A percentile compares a stretch with the other conserved stretches of the same genome.
These are phyloP conservation scores for Propithecus deckenii DNA, from an alignment of 2,797 vertebrate genomes.

Conservation along the genomic window DNA sequence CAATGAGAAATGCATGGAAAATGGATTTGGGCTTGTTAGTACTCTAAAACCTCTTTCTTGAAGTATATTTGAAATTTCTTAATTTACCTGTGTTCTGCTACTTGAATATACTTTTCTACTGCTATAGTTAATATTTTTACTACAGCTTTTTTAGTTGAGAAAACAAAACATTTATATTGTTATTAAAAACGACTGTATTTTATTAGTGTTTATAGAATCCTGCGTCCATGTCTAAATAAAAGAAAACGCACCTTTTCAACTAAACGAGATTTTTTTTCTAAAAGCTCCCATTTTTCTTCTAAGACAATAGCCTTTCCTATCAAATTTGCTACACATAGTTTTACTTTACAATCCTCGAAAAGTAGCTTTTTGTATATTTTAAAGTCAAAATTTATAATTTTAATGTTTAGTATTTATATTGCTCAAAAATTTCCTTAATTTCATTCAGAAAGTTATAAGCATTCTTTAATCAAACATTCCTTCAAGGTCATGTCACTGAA, in stretches of 20 bases:
- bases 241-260: background rate
- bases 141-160: background rate
- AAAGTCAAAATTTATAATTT: background rate
- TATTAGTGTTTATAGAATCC: background rate
- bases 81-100: background rate
- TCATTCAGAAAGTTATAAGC: background rate
- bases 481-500: background rate
- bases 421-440: background rate
- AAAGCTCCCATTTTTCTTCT: background rate
- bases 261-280: background rate
- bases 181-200: background rate
- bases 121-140: background rate
- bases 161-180: background rate
- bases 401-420: background rate
- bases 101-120: background rate
- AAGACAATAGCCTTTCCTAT: background rate
- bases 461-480: background rate
- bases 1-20: background rate
- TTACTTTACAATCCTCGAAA: background rate
- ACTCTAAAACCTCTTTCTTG: conserved; percentile 4
- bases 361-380: background rate
- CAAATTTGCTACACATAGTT: background rate
- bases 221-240: background rate
- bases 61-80: background rate
- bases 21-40: background rate